Conservation (phyloP, 2,797 vertebrate species). For the Cacajao melanocephalus region DNA sequence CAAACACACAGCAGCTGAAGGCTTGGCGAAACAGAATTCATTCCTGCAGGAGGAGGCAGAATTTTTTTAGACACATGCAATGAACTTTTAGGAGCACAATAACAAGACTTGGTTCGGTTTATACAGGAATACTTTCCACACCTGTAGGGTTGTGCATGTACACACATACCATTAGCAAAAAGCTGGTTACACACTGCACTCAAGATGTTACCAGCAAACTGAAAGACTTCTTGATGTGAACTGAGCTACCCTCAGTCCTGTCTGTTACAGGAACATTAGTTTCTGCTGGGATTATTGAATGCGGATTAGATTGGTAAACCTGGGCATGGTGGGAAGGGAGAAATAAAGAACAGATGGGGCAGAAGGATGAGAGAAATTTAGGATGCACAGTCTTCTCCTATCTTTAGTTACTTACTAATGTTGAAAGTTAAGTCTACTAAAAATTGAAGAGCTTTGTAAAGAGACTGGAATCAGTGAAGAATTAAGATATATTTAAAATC, state of each 20-base stretch:
- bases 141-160: neutral
- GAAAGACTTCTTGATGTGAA: neutral
- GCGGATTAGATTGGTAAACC: neutral
- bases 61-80: constrained; percentile 53
- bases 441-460: constrained; percentile 27
- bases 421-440: neutral
- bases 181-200: neutral
- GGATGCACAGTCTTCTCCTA: neutral
- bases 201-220: neutral
- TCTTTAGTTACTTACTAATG: neutral
- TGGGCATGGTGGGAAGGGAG: neutral
- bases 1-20: constrained; percentile 58
- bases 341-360: neutral
- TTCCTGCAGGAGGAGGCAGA: neutral
- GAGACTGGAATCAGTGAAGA: neutral
- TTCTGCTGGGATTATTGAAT: neutral
- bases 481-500: constrained; percentile 57
- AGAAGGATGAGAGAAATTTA: neutral
- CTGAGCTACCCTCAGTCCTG: neutral
- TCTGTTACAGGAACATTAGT: neutral
- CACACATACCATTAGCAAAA: neutral
- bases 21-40: constrained; percentile 14
- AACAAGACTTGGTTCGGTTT: constrained; percentile 50
- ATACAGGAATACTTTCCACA: constrained; percentile 4
- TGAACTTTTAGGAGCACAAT: constrained; percentile 60